These are phyloP conservation scores for Atta texana DNA, from an alignment of 1,140 invertebrate species.

Conservation along the genomic window DNA sequence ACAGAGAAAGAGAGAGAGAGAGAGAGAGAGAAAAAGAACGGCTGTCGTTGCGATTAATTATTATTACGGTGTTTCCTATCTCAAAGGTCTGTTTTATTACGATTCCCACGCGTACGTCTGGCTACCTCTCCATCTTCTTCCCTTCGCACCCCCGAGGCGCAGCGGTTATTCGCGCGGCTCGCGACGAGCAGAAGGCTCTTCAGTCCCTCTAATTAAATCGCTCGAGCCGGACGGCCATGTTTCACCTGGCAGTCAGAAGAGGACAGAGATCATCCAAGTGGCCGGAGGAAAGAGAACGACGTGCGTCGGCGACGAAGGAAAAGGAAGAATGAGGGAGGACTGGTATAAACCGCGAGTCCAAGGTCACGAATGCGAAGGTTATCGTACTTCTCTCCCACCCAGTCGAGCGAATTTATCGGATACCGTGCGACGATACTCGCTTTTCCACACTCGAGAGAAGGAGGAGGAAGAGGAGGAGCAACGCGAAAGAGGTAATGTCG, in stretches of 20 bases:
- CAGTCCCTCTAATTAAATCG: constrained; percentile 70
- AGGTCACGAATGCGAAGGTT: constrained; percentile 84
- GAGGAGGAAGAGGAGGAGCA: constrained; percentile 13
- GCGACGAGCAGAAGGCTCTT: constrained; percentile 64
- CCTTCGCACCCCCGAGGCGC: background rate
- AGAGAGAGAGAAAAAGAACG: background rate
- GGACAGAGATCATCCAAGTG: background rate
- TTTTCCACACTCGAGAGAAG: constrained; percentile 47
- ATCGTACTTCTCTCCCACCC: constrained; percentile 75
- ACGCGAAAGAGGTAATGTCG: background rate
- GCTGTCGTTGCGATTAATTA: constrained; percentile 27
- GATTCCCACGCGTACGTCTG: constrained; percentile 32
- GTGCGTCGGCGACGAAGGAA: constrained; percentile 48
- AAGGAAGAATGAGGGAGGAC: constrained; percentile 16
- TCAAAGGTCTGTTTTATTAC: constrained; percentile 33
- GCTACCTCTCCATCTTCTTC: constrained; percentile 11
- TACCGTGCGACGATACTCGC: constrained; percentile 57
- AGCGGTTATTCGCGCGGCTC: constrained; percentile 41
- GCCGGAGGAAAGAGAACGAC: constrained; percentile 45
- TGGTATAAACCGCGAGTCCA: constrained; percentile 74
- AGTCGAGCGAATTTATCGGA: constrained; percentile 71
- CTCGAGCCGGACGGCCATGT: constrained; percentile 66
- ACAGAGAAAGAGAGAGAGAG: too few relatives aligned
- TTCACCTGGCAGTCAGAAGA: constrained; percentile 70
- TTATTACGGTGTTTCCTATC: constrained; percentile 49